Percentiles rank a stretch among this genome's conserved stretches.
These are phyloP conservation scores for Linepithema humile DNA, from an alignment of 1,140 invertebrate genomes.

Conservation along the genomic window DNA sequence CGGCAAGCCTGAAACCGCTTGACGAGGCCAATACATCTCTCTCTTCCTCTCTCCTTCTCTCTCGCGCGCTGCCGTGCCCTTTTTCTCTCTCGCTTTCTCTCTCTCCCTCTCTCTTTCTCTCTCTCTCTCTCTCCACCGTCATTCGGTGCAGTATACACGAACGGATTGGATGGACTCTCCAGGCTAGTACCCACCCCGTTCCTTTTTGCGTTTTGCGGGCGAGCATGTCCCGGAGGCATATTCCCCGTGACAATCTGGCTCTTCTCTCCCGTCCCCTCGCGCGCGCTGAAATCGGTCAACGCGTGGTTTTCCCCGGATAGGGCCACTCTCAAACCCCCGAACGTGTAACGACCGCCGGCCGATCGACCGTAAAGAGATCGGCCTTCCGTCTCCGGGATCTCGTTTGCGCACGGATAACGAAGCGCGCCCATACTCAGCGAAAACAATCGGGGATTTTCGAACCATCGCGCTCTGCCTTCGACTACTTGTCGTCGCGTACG, in stretches of 20 bases:
- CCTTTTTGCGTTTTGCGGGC: conserved; percentile 66
- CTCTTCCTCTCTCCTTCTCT: conserved; percentile 12
- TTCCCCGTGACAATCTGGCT: conserved; percentile 40
- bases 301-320: conserved; percentile 71
- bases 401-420: conserved; percentile 25
- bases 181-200: conserved; percentile 12
- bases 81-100: conserved; percentile 14
- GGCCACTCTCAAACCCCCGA: conserved; percentile 54
- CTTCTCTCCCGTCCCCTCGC: background rate
- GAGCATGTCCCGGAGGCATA: conserved; percentile 64
- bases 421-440: background rate
- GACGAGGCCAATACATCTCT: conserved; percentile 75
- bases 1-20: conserved; percentile 75
- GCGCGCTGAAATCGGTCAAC: conserved; percentile 68
- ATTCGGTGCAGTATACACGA: conserved; percentile 37
- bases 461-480: background rate
- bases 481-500: background rate
- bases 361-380: conserved; percentile 55
- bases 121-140: conserved; percentile 35
- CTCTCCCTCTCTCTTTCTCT: conserved; percentile 21
- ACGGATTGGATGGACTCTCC: conserved; percentile 57
- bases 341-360: conserved; percentile 54
- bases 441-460: conserved; percentile 14
- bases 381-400: conserved; percentile 22
- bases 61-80: no score